Base-by-base conservation (phyloP, 2,888 invertebrate genomes). In the Bellardia bayeri region DNA sequence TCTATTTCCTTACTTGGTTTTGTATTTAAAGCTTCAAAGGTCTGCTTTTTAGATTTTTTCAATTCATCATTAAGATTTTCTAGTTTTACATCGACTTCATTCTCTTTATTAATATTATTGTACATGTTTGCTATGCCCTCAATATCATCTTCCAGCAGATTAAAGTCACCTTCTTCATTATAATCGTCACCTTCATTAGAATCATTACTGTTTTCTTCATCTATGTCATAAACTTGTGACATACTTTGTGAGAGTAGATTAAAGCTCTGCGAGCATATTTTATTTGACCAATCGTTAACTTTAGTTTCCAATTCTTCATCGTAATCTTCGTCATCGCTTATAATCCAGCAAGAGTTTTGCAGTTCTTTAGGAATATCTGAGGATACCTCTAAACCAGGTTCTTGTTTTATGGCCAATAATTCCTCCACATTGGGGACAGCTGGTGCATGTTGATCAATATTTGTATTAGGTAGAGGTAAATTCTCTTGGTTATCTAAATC, bases 221-320 rank as follows among this genome's bases (percentile, higher is more conserved):
- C 88, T 23, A 88, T 9, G 8, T 91, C 91, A 85, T 91, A 93
- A 1, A 90, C 87, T 84, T 92, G 92, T 0, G 93, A 93, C 87
- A 90, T 86, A 66, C 87, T 90, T 68, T 83, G 82, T 33, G 90
- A 88, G 8, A 76, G 11, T 9, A 33, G 61, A 9, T 80, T 81
- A 8, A 89, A 68, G 54, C 89, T 91, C 23, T 92, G 92, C 7
- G 92, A 92, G 14, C 91, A 90, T 49, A 93, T 82, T 80, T 90
- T 92, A 0, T 87, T 86, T 5, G 92, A 91, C 93, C 93, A 92
- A 72, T 88, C 90, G 2, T 90, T 88, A 0, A 92, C 91, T 88
- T 91, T 91, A 11, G 85, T 88, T 33, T 90, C 90, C 0, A 92
- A 80, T 11, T 90, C 91, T 13, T 91, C 90, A 66, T 93, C 92